Percentiles rank a stretch among this genome's conserved stretches.
Evolutionary conservation across 1,140 invertebrate species (phyloP).

Genomic region (Stegodyphus dumicola): DNA sequence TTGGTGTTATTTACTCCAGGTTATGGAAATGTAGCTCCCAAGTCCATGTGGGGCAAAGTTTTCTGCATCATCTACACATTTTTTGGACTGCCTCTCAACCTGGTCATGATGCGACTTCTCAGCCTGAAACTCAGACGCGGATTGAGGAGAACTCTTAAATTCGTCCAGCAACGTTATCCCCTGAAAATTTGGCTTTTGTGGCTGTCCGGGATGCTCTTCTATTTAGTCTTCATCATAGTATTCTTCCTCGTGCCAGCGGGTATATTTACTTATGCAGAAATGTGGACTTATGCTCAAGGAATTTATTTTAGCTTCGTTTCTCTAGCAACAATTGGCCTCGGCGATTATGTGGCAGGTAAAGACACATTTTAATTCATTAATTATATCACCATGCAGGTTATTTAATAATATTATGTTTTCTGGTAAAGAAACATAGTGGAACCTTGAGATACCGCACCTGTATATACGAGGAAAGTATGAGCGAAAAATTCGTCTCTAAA

Average conservation of each 20-base stretch:
- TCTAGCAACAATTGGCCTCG: slow-evolving; percentile 93
- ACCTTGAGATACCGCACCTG: no score
- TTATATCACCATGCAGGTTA: no score
- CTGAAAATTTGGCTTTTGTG: slow-evolving; percentile 46
- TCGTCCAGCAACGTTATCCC: background rate
- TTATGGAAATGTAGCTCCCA: slow-evolving; percentile 86
- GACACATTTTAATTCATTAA: no score
- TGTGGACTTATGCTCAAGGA: slow-evolving; percentile 88
- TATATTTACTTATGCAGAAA: slow-evolving; percentile 87
- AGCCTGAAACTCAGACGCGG: slow-evolving; percentile 61
- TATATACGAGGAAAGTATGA: no score
- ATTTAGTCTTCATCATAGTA: slow-evolving; percentile 89
- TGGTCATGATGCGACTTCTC: slow-evolving; percentile 62
- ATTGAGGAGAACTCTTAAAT: slow-evolving; percentile 53
- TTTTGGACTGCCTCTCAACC: slow-evolving; percentile 82
- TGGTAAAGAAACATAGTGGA: no score
- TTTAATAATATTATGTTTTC: no score
- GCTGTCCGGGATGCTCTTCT: slow-evolving; percentile 82
- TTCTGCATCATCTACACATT: slow-evolving; percentile 87
- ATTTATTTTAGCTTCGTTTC: slow-evolving; percentile 94
- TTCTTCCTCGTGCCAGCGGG: slow-evolving; percentile 93
- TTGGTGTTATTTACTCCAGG: slow-evolving; percentile 72
- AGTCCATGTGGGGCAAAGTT: slow-evolving; percentile 82
- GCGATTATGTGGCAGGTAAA: slow-evolving; percentile 87
- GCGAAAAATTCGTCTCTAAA: no score